Conservation (phyloP, 2,113 vertebrate genomes). For the Podarcis cretensis region DNA sequence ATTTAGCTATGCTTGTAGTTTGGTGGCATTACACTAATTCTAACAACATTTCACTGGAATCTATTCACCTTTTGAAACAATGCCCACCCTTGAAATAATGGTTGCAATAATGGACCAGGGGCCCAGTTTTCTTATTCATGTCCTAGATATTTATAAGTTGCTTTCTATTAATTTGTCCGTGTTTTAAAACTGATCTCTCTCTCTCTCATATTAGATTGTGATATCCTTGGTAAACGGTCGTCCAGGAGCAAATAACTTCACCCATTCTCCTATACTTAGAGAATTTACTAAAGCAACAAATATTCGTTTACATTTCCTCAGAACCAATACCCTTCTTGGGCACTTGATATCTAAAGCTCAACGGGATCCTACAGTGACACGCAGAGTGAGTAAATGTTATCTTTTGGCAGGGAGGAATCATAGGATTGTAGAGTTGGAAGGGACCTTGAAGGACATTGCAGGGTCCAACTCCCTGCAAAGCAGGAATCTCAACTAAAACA, state of each 20-base stretch:
- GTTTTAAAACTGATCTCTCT: neutral
- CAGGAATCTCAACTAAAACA: too few species aligned
- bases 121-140: neutral
- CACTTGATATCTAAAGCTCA: constrained; percentile 92
- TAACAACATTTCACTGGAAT: neutral
- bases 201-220: constrained; percentile 79
- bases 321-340: constrained; percentile 90
- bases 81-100: neutral
- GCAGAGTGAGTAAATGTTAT: constrained; percentile 80
- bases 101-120: neutral
- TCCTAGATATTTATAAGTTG: neutral
- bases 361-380: constrained; percentile 88
- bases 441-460: too few species aligned
- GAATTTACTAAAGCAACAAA: constrained; percentile 93
- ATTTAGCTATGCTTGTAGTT: neutral
- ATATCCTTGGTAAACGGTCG: constrained; percentile 90
- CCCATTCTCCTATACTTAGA: constrained; percentile 81
- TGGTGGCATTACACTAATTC: neutral
- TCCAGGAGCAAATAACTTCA: constrained; percentile 88
- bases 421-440: accelerated
- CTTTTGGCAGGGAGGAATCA: constrained; percentile 17
- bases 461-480: too few species aligned
- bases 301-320: constrained; percentile 88
- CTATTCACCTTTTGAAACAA: neutral
- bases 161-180: neutral